Percentiles rank a stretch among this genome's conserved stretches.
Evolutionary conservation across 2,113 vertebrate species (phyloP).

Genomic region (Xenopus borealis): DNA sequence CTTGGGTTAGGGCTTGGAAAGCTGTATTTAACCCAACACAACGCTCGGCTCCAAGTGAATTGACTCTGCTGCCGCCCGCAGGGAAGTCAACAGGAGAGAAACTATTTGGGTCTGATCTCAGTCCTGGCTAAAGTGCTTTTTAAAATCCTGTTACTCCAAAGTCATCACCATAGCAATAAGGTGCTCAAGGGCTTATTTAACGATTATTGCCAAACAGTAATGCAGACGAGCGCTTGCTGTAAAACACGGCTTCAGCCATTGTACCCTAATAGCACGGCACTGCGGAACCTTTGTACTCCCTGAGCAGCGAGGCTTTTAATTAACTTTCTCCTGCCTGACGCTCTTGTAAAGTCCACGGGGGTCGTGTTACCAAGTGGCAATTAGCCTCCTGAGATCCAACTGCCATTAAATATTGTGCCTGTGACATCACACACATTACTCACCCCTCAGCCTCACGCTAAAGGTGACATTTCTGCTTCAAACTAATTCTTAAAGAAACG

Average conservation of each 20-base stretch:
- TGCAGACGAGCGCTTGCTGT: not conserved
- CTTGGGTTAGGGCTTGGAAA: too few relatives aligned
- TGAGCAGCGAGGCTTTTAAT: conserved; percentile 8
- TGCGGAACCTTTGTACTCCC: conserved; percentile 10
- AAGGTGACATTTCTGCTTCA: not conserved
- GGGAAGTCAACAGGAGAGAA: not conserved
- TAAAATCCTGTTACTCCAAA: conserved; percentile 25
- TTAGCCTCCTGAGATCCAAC: not conserved
- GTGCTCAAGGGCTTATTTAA: conserved; percentile 36
- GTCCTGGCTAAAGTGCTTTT: conserved; percentile 22
- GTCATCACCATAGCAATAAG: conserved; percentile 43
- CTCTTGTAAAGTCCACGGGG: not conserved
- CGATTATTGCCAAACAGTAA: conserved; percentile 27
- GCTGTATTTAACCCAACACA: too few relatives aligned
- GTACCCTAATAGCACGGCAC: not conserved
- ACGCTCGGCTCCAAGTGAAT: too few relatives aligned
- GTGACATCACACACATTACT: not conserved
- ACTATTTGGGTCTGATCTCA: conserved; percentile 11
- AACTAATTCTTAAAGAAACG: too few relatives aligned
- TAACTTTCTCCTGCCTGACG: not conserved
- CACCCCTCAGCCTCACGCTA: not conserved
- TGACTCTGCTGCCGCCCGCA: too few relatives aligned
- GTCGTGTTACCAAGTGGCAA: not conserved
- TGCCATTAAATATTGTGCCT: conserved; percentile 14
- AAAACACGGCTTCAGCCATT: not conserved